Conservation (phyloP, 2,113 vertebrate genomes). For the Nothocercus julius region DNA sequence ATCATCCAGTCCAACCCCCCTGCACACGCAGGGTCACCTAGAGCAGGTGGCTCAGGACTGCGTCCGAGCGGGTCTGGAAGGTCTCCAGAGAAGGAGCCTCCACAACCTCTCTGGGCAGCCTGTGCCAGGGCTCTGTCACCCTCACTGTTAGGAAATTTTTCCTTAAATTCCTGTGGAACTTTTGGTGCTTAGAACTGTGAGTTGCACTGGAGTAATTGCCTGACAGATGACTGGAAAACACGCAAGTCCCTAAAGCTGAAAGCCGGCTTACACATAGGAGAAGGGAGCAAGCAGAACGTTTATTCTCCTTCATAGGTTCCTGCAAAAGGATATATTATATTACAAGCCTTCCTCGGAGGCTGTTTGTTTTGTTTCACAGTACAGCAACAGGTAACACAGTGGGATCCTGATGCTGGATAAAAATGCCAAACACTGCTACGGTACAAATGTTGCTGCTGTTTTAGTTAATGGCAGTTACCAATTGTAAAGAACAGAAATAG, state of each 20-base stretch:
- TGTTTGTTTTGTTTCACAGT: background rate
- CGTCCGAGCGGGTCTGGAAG: too few relatives aligned
- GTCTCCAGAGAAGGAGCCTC: too few relatives aligned
- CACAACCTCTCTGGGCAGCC: too few relatives aligned
- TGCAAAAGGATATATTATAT: background rate
- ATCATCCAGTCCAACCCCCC: too few relatives aligned
- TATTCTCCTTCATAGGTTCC: background rate
- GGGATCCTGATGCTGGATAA: background rate
- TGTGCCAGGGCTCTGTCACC: too few relatives aligned
- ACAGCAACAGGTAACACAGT: background rate
- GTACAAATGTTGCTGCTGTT: background rate
- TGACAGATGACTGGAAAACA: background rate
- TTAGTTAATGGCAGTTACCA: constrained; percentile 1
- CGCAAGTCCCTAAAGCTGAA: constrained; percentile 13
- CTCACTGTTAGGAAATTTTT: too few relatives aligned
- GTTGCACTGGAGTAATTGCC: constrained; percentile 30
- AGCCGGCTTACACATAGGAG: background rate
- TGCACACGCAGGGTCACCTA: too few relatives aligned
- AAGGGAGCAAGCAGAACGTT: background rate
- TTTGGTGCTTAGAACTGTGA: background rate
- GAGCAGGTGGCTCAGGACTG: too few relatives aligned
- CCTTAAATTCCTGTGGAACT: too few relatives aligned
- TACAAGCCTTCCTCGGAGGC: background rate
- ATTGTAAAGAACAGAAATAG: background rate
- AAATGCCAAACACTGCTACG: background rate